Percentiles rank a stretch among this genome's conserved stretches.
These are phyloP conservation scores for Marisa cornuarietis DNA, from an alignment of 1,140 invertebrate species.

Conservation along the genomic window DNA sequence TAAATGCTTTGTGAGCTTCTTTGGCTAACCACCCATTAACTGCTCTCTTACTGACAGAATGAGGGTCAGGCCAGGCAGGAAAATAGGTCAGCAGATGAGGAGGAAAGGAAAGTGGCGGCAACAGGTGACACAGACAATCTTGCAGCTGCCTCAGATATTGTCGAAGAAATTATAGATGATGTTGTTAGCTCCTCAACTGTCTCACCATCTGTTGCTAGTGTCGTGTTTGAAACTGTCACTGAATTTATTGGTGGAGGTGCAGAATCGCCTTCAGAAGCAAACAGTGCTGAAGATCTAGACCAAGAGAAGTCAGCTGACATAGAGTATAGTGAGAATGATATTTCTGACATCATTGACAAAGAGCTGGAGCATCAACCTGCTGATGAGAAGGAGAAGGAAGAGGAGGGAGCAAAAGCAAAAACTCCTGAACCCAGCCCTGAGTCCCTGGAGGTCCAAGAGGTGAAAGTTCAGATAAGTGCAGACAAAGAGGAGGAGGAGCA, in stretches of 20 bases:
- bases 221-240: conserved; percentile 55
- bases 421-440: background rate
- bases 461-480: conserved; percentile 48
- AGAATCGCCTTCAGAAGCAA: background rate
- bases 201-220: conserved; percentile 58
- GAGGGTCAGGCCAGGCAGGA: conserved; percentile 40
- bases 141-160: conserved; percentile 42
- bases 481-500: conserved; percentile 31
- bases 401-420: conserved; percentile 4
- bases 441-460: conserved; percentile 44
- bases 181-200: conserved; percentile 52
- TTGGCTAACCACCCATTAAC: background rate
- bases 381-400: background rate
- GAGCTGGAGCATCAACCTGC: no score
- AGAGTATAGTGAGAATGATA: conserved; percentile 27
- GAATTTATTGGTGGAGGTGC: conserved; percentile 36
- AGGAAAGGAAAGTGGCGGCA: conserved; percentile 16
- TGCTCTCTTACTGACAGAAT: conserved; percentile 34
- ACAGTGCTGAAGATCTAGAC: background rate
- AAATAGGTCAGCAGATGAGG: conserved; percentile 15
- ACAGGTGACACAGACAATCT: conserved; percentile 14
- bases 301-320: conserved; percentile 34
- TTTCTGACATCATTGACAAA: conserved; percentile 25
- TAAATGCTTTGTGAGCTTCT: no score
- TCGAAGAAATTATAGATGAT: conserved; percentile 58